Base-by-base conservation (phyloP, 2,888 invertebrate species). In the Trisateles emortualis region DNA sequence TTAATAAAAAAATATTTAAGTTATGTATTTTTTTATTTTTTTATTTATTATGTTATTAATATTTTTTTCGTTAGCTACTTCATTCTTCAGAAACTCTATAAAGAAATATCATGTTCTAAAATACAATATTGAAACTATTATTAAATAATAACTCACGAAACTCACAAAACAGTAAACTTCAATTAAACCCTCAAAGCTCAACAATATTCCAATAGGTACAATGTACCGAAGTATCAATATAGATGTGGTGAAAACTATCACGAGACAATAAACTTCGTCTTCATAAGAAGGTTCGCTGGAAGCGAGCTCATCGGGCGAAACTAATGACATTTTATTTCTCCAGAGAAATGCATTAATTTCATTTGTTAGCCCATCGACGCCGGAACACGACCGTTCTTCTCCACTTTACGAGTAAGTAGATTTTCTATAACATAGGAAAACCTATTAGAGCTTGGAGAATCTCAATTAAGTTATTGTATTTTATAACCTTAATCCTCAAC, bases 251-350 rank as follows among this genome's bases (percentile, higher is more conserved):
- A 59, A 71, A 67, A 66, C 67, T 69, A 72, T 68, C 64, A 48
- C n/a, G 60, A 68, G 68, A 70, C 69, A 81, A 79, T 81, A 83
- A 84, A 81, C 67, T 79, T 78, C 78, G 75, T 78, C 78, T 76
- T 74, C 76, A 73, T 76, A 72, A 80, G 77, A 74, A 75, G 75
- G 74, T 78, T 78, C 80, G 52, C 64, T 52, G 74, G 78, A 68
- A 73, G 77, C 84, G 77, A 82, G 72, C 88, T 88, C 89, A 89
- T 88, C 88, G 87, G 76, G 81, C 79, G 82, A 83, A 86, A 88
- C 88, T 91, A 91, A 92, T 88, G 88, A 88, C 88, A 87, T 90
- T 90, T 90, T 90, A 90, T 90, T 88, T 87, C 92, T 88, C 91
- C 69, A 65, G 92, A 88, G 92, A 81, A 86, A 88, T 89, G 90